Conservation (phyloP, 2,888 invertebrate genomes). For the Apoda limacodes region DNA sequence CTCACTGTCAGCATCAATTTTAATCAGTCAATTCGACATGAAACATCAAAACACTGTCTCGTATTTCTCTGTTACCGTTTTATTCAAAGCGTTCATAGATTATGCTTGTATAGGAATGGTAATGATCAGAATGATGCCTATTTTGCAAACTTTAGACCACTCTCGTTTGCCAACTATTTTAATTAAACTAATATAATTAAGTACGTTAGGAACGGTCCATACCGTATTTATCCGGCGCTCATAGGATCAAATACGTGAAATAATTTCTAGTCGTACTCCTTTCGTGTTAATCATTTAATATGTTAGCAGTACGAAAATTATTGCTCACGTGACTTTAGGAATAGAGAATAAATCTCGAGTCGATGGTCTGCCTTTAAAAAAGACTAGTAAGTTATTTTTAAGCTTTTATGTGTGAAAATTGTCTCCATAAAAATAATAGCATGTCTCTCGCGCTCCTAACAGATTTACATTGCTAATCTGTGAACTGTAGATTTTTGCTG, state of each 20-base stretch:
- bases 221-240: conserved; percentile 15
- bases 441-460: conserved; percentile 52
- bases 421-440: conserved; percentile 45
- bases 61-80: too few relatives aligned
- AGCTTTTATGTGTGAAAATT: conserved; percentile 50
- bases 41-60: too few relatives aligned
- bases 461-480: too few relatives aligned
- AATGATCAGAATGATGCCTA: too few relatives aligned
- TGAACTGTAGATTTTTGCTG: too few relatives aligned
- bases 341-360: conserved; percentile 35
- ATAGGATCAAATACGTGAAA: conserved; percentile 25
- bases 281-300: conserved; percentile 58
- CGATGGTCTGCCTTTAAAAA: conserved; percentile 55
- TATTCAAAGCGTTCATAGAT: too few relatives aligned
- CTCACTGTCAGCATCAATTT: conserved; percentile 52
- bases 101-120: too few relatives aligned
- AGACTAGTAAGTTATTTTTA: conserved; percentile 63
- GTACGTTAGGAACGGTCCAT: conserved; percentile 1
- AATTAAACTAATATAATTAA: conserved; percentile 18
- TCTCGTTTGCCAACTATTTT: conserved; percentile 24
- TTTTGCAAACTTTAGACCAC: too few relatives aligned
- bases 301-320: conserved; percentile 66
- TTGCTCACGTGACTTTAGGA: conserved; percentile 36
- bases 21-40: too few relatives aligned
- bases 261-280: conserved; percentile 65